Percentiles rank a stretch among this genome's conserved stretches.
Conservation (phyloP, 1,140 invertebrate species). For the Aradophagus sp. region DNA sequence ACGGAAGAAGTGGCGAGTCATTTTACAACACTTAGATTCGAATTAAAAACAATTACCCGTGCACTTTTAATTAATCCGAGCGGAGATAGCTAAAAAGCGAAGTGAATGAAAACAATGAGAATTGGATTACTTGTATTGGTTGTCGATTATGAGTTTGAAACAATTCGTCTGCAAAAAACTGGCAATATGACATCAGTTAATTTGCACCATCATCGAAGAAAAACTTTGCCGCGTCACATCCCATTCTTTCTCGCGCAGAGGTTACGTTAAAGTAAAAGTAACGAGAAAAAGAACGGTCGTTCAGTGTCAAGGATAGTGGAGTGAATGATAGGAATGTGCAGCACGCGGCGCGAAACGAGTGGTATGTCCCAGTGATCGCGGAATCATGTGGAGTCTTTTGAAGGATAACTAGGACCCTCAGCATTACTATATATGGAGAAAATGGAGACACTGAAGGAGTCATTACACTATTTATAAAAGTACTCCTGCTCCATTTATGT, state of each 20-base stretch:
- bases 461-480: constrained; percentile 52
- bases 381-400: constrained; percentile 55
- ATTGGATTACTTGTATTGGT: too few species aligned
- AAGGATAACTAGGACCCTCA: constrained; percentile 52
- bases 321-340: constrained; percentile 56
- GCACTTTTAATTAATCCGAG: constrained; percentile 17
- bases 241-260: constrained; percentile 48
- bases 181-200: constrained; percentile 52
- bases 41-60: constrained; percentile 6
- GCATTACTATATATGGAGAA: constrained; percentile 52
- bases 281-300: constrained; percentile 48
- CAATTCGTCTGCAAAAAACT: constrained; percentile 27
- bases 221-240: constrained; percentile 40
- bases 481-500: too few species aligned
- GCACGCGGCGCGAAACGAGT: constrained; percentile 53
- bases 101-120: not conserved
- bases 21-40: constrained; percentile 15
- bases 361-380: constrained; percentile 57
- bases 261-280: constrained; percentile 47
- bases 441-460: constrained; percentile 51
- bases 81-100: too few species aligned
- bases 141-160: constrained; percentile 31
- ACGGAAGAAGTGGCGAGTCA: constrained; percentile 51
- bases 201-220: constrained; percentile 46
- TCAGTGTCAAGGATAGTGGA: constrained; percentile 54